These are phyloP conservation scores for Chelonoidis abingdonii DNA, from an alignment of 2,113 vertebrate genomes.

Conservation along the genomic window DNA sequence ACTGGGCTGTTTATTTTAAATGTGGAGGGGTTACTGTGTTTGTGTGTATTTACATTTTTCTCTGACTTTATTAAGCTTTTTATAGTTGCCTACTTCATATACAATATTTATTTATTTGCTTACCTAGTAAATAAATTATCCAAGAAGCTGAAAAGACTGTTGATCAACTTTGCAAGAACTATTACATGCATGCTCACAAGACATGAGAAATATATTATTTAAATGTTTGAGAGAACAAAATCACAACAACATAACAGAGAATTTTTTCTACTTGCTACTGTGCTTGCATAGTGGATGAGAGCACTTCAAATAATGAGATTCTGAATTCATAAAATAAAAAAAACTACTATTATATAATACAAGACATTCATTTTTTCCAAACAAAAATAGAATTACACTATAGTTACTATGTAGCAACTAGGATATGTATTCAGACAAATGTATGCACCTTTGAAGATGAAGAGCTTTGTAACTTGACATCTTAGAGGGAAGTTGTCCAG, in stretches of 20 bases:
- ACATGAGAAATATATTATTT: conserved; percentile 12
- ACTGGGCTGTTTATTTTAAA: not conserved
- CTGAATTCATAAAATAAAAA: not conserved
- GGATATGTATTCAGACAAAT: not conserved
- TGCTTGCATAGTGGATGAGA: not conserved
- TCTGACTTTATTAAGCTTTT: not conserved
- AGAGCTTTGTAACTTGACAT: not conserved
- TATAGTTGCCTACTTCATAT: not conserved
- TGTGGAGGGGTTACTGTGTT: not conserved
- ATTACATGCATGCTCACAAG: not conserved
- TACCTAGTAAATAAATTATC: not conserved
- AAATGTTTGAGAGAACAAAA: conserved; percentile 16
- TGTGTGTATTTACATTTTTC: not conserved
- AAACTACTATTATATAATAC: not conserved
- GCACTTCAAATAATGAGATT: not conserved
- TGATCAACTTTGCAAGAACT: conserved; percentile 9
- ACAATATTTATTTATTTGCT: not conserved
- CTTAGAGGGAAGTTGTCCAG: not conserved
- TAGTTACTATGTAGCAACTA: not conserved
- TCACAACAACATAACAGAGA: fast-evolving
- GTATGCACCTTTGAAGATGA: not conserved
- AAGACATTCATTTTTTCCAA: not conserved
- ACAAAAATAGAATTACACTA: not conserved
- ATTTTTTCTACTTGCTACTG: not conserved
- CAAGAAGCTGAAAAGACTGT: not conserved